A percentile compares a stretch with the other conserved stretches of the same genome.
Conservation (phyloP, 2,888 invertebrate genomes). For the Epinotia brunnichana region DNA sequence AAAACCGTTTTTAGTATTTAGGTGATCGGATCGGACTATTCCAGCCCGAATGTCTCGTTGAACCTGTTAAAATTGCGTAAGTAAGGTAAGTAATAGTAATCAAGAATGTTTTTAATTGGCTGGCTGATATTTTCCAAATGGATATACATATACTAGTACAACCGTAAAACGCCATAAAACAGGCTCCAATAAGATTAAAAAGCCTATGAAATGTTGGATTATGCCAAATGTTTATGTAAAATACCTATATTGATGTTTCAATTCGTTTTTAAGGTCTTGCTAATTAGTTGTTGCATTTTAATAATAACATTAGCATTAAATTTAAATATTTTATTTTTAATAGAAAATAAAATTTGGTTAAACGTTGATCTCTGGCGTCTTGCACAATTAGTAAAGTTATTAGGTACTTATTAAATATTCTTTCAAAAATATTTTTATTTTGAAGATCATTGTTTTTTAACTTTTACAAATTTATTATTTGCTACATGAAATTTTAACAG, state of each 20-base stretch:
- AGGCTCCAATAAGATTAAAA: not conserved
- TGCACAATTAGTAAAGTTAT: slow-evolving; percentile 19
- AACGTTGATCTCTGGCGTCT: slow-evolving; percentile 13
- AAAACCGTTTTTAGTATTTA: not conserved
- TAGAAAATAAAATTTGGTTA: slow-evolving; percentile 9
- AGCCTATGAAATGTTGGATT: not conserved
- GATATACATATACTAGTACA: not conserved
- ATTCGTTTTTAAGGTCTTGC: not conserved
- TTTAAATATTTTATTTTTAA: slow-evolving; percentile 3
- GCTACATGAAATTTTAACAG: slow-evolving; percentile 1
- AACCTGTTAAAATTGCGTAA: too few relatives aligned
- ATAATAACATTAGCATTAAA: slow-evolving; percentile 7
- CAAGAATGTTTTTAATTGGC: not conserved
- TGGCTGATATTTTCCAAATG: not conserved
- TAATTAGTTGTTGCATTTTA: slow-evolving; percentile 17
- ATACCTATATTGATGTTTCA: not conserved
- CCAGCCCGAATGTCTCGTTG: not conserved
- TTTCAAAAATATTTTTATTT: not conserved
- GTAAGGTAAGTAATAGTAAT: too few relatives aligned
- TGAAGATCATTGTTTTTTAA: not conserved
- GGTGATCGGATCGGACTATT: not conserved
- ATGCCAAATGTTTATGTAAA: not conserved
- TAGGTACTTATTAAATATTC: slow-evolving; percentile 5
- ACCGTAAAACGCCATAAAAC: not conserved
- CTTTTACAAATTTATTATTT: slow-evolving; percentile 19